Evolutionary conservation across 1,140 invertebrate species (phyloP).

Genomic region (Campoletis sonorensis): DNA sequence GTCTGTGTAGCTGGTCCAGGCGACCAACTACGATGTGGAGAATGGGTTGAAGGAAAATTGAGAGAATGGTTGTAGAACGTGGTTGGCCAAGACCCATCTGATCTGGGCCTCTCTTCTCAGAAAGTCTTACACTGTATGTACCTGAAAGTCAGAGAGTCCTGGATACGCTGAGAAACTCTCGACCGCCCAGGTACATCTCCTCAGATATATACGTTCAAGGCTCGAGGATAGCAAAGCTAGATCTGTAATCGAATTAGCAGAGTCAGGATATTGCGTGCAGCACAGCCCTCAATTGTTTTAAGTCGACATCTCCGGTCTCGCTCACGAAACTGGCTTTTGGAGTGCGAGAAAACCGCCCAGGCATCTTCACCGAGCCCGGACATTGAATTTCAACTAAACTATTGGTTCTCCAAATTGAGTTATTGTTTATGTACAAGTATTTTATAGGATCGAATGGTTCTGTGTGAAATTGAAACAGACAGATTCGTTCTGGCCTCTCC

Average conservation of each 20-base stretch:
- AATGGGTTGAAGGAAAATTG: not conserved
- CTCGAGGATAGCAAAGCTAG: conserved; percentile 63
- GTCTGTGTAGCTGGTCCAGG: conserved; percentile 16
- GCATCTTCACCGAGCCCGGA: conserved; percentile 61
- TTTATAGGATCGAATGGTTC: not conserved
- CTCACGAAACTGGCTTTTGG: not conserved
- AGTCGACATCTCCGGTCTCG: conserved; percentile 72
- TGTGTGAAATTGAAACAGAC: not conserved
- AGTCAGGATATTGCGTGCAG: conserved; percentile 77
- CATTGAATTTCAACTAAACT: conserved; percentile 77
- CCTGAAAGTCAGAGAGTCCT: not conserved
- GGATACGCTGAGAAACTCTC: conserved; percentile 21
- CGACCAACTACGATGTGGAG: not conserved
- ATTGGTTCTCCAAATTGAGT: conserved; percentile 68
- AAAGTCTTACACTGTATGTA: not conserved
- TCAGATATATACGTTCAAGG: not conserved
- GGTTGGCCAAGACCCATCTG: conserved; percentile 10
- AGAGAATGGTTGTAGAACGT: not conserved
- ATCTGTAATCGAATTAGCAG: conserved; percentile 75
- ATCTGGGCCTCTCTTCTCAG: not conserved
- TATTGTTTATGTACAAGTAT: conserved; percentile 53
- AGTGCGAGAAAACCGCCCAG: conserved; percentile 8
- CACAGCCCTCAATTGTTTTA: conserved; percentile 75
- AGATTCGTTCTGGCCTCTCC: not conserved
- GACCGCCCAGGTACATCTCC: not conserved